Conservation (phyloP, 1,140 invertebrate species). For the Drosophila sulfurigaster region DNA sequence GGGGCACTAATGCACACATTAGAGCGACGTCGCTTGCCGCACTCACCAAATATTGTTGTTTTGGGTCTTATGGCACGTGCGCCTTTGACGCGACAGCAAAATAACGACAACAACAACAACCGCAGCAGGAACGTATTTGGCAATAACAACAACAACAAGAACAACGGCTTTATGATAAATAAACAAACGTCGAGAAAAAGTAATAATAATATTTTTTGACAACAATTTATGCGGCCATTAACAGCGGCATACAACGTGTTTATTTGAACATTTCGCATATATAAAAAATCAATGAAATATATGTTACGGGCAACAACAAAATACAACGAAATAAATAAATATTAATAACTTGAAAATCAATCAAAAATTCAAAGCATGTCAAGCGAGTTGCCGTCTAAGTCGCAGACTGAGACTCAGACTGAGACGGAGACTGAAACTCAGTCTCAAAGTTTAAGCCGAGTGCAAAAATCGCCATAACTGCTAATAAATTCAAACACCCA, state of each 20-base stretch:
- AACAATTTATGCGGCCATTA: constrained; percentile 82
- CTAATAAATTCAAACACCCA: constrained; percentile 81
- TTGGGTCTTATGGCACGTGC: constrained; percentile 65
- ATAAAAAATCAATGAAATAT: constrained; percentile 27
- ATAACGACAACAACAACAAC: constrained; percentile 23
- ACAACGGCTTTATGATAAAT: constrained; percentile 63
- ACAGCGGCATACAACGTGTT: constrained; percentile 80
- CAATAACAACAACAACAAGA: constrained; percentile 13
- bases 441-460: constrained; percentile 37
- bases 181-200: constrained; percentile 64
- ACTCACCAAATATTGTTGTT: constrained; percentile 45
- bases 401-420: neutral
- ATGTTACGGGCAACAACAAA: constrained; percentile 20
- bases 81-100: constrained; percentile 25
- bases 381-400: constrained; percentile 26
- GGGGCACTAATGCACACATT: constrained; percentile 73
- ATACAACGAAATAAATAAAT: constrained; percentile 62
- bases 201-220: constrained; percentile 74
- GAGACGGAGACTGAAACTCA: neutral
- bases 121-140: neutral
- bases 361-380: constrained; percentile 78
- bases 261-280: constrained; percentile 76
- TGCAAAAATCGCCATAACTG: constrained; percentile 68
- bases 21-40: constrained; percentile 38
- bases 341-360: constrained; percentile 77